These are phyloP conservation scores for Pollimyrus isidori DNA, from an alignment of 2,113 vertebrate species.

Conservation along the genomic window DNA sequence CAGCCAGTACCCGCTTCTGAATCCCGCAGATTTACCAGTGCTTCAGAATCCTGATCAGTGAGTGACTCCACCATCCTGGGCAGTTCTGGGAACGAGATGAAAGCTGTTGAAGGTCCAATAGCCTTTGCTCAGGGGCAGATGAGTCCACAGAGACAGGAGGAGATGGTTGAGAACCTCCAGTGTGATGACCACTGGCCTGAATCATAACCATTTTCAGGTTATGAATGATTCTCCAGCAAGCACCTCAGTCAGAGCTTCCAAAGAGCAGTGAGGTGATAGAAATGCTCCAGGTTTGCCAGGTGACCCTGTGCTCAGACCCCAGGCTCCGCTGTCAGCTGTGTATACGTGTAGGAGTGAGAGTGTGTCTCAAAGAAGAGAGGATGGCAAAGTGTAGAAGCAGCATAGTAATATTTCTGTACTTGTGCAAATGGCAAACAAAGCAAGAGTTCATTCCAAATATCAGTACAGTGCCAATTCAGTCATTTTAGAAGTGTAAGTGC, in stretches of 20 bases:
- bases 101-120: not conserved
- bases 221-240: not conserved
- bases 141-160: not conserved
- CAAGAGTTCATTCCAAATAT: too few species aligned
- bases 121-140: not conserved
- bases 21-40: not conserved
- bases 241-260: not conserved
- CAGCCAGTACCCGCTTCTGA: not conserved
- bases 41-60: not conserved
- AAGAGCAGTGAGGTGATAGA: not conserved
- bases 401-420: not conserved
- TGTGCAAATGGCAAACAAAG: too few species aligned
- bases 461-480: not conserved
- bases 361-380: not conserved
- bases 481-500: not conserved
- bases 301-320: not conserved
- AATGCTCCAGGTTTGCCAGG: not conserved
- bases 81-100: not conserved
- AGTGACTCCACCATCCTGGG: not conserved
- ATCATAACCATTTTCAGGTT: not conserved
- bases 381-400: not conserved
- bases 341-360: not conserved
- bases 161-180: not conserved
- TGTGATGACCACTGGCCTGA: not conserved
- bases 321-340: not conserved